phyloP scores from a whole-genome alignment of 1,140 invertebrate species.

The Cyphomyrmex costatus region DNA sequence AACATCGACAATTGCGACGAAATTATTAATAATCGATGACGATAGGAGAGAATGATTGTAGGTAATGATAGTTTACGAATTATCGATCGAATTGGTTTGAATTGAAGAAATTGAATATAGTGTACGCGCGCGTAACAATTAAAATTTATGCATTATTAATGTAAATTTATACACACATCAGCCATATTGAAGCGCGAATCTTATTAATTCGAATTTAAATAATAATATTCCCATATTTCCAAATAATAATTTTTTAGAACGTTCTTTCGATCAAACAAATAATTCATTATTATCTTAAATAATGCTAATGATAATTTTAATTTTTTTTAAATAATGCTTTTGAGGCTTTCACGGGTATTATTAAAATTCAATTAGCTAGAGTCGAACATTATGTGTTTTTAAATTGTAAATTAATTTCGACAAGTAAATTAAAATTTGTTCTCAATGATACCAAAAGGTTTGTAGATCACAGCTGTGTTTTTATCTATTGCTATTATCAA shows the following conservation, averaged over 20 bases:
- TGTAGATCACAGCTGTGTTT: no score
- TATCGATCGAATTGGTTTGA: neutral
- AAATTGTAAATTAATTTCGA: no score
- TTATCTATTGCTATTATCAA: no score
- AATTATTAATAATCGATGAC: slow-evolving; percentile 44
- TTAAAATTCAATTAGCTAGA: no score
- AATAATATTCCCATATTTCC: neutral
- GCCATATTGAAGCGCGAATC: neutral
- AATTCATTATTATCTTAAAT: neutral
- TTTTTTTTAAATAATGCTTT: no score
- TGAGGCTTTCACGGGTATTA: no score
- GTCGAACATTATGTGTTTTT: no score
- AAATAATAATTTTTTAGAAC: neutral
- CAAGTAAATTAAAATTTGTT: no score
- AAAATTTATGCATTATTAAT: neutral
- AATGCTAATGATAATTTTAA: neutral
- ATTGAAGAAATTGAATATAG: neutral
- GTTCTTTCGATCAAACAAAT: neutral
- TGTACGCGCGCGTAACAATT: neutral
- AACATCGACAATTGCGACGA: neutral
- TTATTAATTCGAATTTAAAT: neutral
- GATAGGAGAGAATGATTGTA: neutral
- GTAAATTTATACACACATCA: neutral
- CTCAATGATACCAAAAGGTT: no score
- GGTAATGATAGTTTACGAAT: neutral